Evolutionary conservation across 2,888 invertebrate species (phyloP), one percentile per base, ranked within the genome.

Genomic region (Standfussiana lucernea): DNA sequence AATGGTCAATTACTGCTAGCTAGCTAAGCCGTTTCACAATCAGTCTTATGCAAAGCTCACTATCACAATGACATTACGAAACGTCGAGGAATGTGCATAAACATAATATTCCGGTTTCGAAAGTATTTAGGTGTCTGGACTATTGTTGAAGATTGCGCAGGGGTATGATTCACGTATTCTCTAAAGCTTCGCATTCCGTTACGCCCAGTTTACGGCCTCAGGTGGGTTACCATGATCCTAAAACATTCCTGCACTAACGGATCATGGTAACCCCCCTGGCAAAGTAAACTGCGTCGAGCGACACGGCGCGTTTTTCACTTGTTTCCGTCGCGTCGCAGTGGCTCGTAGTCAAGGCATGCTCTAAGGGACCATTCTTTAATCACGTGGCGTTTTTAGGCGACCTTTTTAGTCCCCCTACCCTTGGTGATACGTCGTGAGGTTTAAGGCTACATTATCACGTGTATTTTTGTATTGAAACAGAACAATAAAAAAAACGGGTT

Each of bases 11-110:
- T 40, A 18, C n/a, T 64, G 40, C n/a, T 18, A n/a, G 7, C 7
- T n/a, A 40, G 3, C n/a, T 35, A 7, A 37, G 64, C 64, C 10
- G n/a, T 64, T 40, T 64, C 80, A 7, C 45, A 72, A 80, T 53
- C 13, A 7, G 45, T 1, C 61, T 71, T 74, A 64, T 62, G 62
- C 61, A 40, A 73, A 69, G 42, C 62, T 73, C 56, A 70, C 67
- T 69, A 37, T 65, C 37, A 76, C 72, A 75, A 61, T 77, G 40
- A 62, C 56, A 69, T 77, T 75, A 50, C 53, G 15, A 75, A 80
- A 86, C 47, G 56, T 65, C 45, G 64, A 72, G 75, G 86, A 83
- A 83, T 86, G 77, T 35, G 79, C 28, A 61, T 74, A 61, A 74
- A 70, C 61, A 75, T 77, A 69, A 66, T 71, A 70, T 83, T 65